phyloP scores from a whole-genome alignment of 2,888 invertebrate genomes.

The Drosophila phalerata region DNA sequence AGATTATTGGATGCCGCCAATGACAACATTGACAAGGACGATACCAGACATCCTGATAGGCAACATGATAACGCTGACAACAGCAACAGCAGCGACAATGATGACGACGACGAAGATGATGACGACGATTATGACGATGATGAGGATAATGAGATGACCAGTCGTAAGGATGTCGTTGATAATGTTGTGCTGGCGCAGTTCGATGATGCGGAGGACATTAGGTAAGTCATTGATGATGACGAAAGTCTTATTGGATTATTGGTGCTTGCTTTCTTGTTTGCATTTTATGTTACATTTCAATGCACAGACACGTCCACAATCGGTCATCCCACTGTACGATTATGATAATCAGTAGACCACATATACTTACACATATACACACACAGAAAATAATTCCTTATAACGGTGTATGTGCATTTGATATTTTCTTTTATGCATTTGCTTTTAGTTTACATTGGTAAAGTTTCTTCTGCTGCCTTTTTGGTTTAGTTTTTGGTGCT shows the following conservation, averaged over 20 bases:
- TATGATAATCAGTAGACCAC: conserved; percentile 48
- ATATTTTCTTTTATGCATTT: conserved; percentile 31
- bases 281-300: conserved; percentile 72
- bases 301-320: conserved; percentile 73
- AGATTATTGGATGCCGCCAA: conserved; percentile 83
- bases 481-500: conserved; percentile 73
- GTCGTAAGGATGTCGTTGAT: conserved; percentile 68
- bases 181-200: conserved; percentile 67
- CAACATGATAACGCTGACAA: conserved; percentile 56
- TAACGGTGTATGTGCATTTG: conserved; percentile 68
- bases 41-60: conserved; percentile 71
- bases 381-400: conserved; percentile 23
- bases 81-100: conserved; percentile 55
- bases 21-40: conserved; percentile 81
- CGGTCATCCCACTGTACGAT: conserved; percentile 48
- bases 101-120: conserved; percentile 38
- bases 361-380: conserved; percentile 8
- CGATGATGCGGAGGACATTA: conserved; percentile 81
- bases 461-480: conserved; percentile 67
- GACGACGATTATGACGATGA: conserved; percentile 51
- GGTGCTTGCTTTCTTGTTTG: conserved; percentile 59
- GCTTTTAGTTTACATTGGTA: conserved; percentile 56
- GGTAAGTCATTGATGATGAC: conserved; percentile 71
- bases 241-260: conserved; percentile 56
- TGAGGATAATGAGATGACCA: conserved; percentile 52